A percentile compares a stretch with the other conserved stretches of the same genome.
These are phyloP conservation scores for Ecliptopera silaceata DNA, from an alignment of 2,888 invertebrate genomes.

Conservation along the genomic window DNA sequence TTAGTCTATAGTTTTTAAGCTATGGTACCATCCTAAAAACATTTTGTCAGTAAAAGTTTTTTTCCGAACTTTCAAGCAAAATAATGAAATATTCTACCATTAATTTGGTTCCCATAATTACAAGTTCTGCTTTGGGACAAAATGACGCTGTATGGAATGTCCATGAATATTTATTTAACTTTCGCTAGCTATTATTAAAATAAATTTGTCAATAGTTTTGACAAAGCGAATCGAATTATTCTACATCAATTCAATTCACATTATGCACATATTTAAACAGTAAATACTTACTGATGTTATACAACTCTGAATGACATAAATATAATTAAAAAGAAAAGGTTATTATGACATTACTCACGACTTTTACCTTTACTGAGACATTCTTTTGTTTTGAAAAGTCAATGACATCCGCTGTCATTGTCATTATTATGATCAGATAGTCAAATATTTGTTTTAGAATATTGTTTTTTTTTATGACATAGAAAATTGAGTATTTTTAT, in stretches of 20 bases:
- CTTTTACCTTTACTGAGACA: slow-evolving; percentile 22
- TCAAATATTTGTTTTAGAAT: slow-evolving; percentile 7
- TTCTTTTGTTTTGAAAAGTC: slow-evolving; percentile 10
- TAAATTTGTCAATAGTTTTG: neutral
- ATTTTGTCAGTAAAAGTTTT: too few relatives aligned
- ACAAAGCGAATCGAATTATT: slow-evolving; percentile 22
- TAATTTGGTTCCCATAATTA: too few relatives aligned
- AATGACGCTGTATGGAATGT: too few relatives aligned
- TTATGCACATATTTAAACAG: slow-evolving; percentile 34
- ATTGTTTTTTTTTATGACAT: too few relatives aligned
- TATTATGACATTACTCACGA: slow-evolving; percentile 40
- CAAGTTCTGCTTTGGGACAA: too few relatives aligned
- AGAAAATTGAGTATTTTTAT: neutral
- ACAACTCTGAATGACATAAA: slow-evolving; percentile 42
- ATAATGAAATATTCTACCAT: too few relatives aligned
- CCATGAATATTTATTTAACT: too few relatives aligned
- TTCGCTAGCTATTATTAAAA: too few relatives aligned
- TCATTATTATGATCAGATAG: slow-evolving; percentile 18
- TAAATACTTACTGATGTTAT: slow-evolving; percentile 40
- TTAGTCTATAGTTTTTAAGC: too few relatives aligned
- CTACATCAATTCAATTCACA: slow-evolving; percentile 25
- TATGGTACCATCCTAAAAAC: too few relatives aligned
- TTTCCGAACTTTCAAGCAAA: too few relatives aligned
- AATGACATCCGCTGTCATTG: slow-evolving; percentile 16
- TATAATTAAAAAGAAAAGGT: slow-evolving; percentile 42